phyloP scores from a whole-genome alignment of 2,888 invertebrate species.

The Ceramica pisi region DNA sequence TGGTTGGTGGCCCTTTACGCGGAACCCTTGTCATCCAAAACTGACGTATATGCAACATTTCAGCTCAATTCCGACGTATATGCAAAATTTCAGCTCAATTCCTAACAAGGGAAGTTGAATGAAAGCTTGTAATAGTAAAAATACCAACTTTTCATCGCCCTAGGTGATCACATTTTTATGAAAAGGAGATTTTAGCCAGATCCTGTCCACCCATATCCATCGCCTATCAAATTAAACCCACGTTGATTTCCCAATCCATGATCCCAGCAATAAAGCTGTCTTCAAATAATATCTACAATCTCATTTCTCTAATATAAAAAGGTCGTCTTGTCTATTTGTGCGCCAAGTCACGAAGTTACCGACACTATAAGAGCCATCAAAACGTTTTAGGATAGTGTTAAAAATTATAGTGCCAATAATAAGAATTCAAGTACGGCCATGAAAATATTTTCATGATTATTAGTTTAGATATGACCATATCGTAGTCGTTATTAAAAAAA shows the following conservation, averaged over 20 bases:
- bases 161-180: too few relatives aligned
- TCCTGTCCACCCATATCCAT: neutral
- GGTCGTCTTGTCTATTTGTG: constrained; percentile 37
- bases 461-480: neutral
- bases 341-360: constrained; percentile 54
- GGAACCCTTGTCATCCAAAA: too few relatives aligned
- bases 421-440: constrained; percentile 17
- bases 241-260: constrained; percentile 20
- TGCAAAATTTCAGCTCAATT: too few relatives aligned
- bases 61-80: too few relatives aligned
- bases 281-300: constrained; percentile 29
- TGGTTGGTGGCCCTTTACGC: too few relatives aligned
- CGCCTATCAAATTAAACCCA: constrained; percentile 10
- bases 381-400: constrained; percentile 45
- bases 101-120: too few relatives aligned
- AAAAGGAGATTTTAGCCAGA: neutral
- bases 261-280: constrained; percentile 38
- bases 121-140: too few relatives aligned
- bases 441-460: constrained; percentile 37
- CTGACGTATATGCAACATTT: too few relatives aligned
- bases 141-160: too few relatives aligned
- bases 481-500: neutral
- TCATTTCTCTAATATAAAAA: constrained; percentile 44
- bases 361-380: constrained; percentile 37
- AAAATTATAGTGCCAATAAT: constrained; percentile 55